Conservation (phyloP, 2,888 invertebrate species). For the Allygus modestus region DNA sequence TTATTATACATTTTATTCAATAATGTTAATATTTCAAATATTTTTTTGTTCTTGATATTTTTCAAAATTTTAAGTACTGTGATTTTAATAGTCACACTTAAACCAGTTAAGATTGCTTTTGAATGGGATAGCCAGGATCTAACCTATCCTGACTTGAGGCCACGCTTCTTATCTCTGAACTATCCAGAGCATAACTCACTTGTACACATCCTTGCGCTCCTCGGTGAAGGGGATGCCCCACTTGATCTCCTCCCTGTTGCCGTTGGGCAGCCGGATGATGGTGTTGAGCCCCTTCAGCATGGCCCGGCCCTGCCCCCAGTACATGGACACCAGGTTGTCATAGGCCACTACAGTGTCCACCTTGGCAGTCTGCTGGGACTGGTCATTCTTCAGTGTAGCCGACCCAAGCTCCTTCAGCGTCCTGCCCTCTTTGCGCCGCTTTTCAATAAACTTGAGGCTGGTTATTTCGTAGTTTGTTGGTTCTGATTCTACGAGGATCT, state of each 20-base stretch:
- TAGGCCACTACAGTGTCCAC: slow-evolving; percentile 87
- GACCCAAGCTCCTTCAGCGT: slow-evolving; percentile 77
- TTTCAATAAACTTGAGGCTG: slow-evolving; percentile 79
- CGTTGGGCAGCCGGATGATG: slow-evolving; percentile 79
- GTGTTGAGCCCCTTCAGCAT: slow-evolving; percentile 85
- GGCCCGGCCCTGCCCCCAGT: slow-evolving; percentile 89
- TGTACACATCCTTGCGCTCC: slow-evolving; percentile 77
- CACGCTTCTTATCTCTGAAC: no score
- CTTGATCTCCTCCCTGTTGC: slow-evolving; percentile 79
- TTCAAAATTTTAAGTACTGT: no score
- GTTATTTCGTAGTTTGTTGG: slow-evolving; percentile 87
- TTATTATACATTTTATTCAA: no score
- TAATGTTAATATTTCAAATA: no score
- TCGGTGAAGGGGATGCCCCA: slow-evolving; percentile 82
- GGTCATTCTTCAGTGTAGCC: slow-evolving; percentile 77
- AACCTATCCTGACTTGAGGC: no score
- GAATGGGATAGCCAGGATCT: no score
- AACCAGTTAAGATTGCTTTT: no score
- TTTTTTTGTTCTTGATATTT: no score
- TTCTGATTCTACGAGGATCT: slow-evolving; percentile 89
- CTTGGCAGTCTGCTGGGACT: slow-evolving; percentile 75
- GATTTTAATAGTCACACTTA: no score
- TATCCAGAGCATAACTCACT: slow-evolving; percentile 71
- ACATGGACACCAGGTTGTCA: slow-evolving; percentile 82
- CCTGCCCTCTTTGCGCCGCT: slow-evolving; percentile 77